These are phyloP conservation scores for Thryonomys swinderianus DNA, from an alignment of 2,113 vertebrate species.

Conservation along the genomic window DNA sequence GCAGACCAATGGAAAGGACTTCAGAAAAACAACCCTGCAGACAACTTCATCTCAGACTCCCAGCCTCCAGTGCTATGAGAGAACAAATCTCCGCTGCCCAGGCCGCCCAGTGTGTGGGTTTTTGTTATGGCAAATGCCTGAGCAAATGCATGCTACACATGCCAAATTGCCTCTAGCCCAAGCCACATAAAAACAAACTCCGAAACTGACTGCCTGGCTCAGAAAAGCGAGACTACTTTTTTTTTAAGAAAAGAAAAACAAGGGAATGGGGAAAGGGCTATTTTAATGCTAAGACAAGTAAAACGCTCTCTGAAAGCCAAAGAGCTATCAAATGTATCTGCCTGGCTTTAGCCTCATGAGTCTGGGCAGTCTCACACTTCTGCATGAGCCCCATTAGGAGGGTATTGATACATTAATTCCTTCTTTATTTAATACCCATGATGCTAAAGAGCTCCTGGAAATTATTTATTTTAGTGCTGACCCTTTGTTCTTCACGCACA, in stretches of 20 bases:
- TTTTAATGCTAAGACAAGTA: neutral
- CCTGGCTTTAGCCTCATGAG: neutral
- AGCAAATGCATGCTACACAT: accelerated
- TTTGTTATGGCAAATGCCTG: accelerated
- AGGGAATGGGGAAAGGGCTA: neutral
- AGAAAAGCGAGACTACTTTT: neutral
- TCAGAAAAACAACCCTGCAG: neutral
- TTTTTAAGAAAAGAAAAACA: neutral
- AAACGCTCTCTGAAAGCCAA: neutral
- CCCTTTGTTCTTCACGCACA: neutral
- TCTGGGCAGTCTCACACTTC: accelerated
- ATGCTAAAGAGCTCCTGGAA: neutral
- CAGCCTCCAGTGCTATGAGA: neutral
- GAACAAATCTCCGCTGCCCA: neutral
- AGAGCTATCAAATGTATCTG: neutral
- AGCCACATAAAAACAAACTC: neutral
- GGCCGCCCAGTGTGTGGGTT: no score
- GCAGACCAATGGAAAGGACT: neutral
- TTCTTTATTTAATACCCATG: neutral
- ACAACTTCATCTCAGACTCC: neutral
- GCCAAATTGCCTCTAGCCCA: neutral
- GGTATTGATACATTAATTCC: neutral
- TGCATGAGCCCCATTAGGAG: neutral
- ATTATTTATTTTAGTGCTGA: neutral
- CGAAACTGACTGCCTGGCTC: neutral